phyloP scores from a whole-genome alignment of 2,797 vertebrate genomes.

The Synaphobranchus kaupii region DNA sequence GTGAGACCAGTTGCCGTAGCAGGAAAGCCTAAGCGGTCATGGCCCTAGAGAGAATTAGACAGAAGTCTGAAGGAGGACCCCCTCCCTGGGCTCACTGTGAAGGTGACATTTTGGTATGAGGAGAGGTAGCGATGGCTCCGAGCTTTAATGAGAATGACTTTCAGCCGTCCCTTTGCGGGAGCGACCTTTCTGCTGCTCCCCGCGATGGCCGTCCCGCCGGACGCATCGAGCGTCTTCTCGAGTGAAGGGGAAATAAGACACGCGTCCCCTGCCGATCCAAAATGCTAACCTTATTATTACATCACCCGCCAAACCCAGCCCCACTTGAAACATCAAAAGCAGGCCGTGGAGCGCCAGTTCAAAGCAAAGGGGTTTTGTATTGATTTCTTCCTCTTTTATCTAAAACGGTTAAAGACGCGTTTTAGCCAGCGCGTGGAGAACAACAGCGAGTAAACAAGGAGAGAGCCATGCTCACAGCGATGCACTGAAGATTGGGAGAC shows the following conservation, averaged over 20 bases:
- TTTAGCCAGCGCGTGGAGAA: conserved; percentile 30
- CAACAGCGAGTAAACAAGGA: conserved; percentile 33
- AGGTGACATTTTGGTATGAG: conserved; percentile 37
- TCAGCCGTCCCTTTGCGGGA: conserved; percentile 33
- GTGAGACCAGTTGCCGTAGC: background rate
- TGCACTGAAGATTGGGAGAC: background rate
- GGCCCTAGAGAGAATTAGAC: background rate
- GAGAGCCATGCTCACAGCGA: background rate
- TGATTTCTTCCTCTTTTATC: conserved; percentile 50
- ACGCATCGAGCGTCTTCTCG: conserved; percentile 34
- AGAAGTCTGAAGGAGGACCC: background rate
- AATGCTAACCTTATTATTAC: conserved; percentile 43
- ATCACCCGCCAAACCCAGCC: conserved; percentile 40
- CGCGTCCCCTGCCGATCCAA: background rate
- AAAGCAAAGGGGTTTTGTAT: conserved; percentile 38
- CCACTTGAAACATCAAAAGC: conserved; percentile 41
- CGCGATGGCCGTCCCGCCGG: conserved; percentile 32
- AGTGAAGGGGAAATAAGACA: conserved; percentile 25
- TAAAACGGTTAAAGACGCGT: conserved; percentile 40
- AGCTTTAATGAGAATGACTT: conserved; percentile 52
- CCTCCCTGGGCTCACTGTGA: conserved; percentile 20
- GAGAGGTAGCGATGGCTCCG: background rate
- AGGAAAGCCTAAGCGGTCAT: background rate
- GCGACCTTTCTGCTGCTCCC: conserved; percentile 50
- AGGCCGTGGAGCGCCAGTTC: conserved; percentile 20